These are phyloP conservation scores for Phaethon lepturus DNA, from an alignment of 2,113 vertebrate genomes.

Conservation along the genomic window DNA sequence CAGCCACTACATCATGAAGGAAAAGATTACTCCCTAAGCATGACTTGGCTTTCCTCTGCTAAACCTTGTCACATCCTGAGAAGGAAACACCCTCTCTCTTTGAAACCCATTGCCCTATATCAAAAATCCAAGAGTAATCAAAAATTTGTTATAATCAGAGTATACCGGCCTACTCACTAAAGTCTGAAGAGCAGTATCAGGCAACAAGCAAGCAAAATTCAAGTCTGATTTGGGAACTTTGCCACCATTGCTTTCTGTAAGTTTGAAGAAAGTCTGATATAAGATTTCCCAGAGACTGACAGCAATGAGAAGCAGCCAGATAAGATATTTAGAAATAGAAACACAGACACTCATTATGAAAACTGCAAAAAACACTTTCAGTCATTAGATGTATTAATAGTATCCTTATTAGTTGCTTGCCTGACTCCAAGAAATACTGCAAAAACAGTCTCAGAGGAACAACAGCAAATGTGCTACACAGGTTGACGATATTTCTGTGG, in stretches of 20 bases:
- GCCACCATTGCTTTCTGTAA: background rate
- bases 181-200: background rate
- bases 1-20: background rate
- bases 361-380: background rate
- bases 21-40: background rate
- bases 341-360: background rate
- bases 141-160: background rate
- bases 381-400: background rate
- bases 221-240: background rate
- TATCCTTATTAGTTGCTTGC: background rate
- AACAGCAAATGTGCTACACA: background rate
- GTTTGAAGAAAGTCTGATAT: background rate
- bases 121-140: background rate
- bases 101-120: background rate
- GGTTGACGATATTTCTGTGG: background rate
- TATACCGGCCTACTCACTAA: background rate
- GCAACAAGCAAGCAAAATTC: background rate
- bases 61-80: background rate
- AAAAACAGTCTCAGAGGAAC: background rate
- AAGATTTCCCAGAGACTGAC: background rate
- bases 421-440: background rate
- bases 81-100: background rate
- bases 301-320: background rate
- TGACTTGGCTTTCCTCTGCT: background rate
- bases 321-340: background rate